These are phyloP conservation scores for Nematopogon swammerdamellus DNA, from an alignment of 2,888 invertebrate genomes.

Conservation along the genomic window DNA sequence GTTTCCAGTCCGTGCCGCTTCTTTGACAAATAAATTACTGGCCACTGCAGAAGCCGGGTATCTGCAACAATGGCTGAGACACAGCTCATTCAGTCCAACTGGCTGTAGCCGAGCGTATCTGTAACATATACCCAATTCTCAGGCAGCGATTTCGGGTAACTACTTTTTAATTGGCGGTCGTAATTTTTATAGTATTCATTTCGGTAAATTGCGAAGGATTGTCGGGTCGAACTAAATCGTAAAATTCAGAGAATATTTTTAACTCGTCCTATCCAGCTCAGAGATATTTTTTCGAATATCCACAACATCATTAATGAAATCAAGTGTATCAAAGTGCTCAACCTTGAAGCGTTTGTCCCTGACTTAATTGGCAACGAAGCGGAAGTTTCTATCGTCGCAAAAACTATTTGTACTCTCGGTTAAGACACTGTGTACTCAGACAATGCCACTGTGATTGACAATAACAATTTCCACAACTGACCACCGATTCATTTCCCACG, in stretches of 20 bases:
- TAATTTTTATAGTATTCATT: no score
- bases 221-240: no score
- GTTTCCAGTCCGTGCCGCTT: not conserved
- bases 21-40: not conserved
- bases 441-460: not conserved
- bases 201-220: no score
- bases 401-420: not conserved
- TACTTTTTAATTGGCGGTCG: not conserved
- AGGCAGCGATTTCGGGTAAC: not conserved
- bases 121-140: constrained; percentile 19
- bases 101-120: not conserved
- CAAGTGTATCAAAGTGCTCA: no score
- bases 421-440: not conserved
- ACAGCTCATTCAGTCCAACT: not conserved
- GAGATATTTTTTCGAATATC: no score
- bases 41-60: not conserved
- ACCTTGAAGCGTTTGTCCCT: no score
- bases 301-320: no score
- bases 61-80: not conserved
- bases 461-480: not conserved
- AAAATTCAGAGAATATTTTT: no score
- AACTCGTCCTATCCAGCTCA: no score
- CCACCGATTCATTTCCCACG: not conserved
- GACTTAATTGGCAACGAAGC: not conserved
- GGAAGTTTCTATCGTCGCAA: not conserved